phyloP scores from a whole-genome alignment of 1,140 invertebrate species.

The Drosophila sproati region DNA sequence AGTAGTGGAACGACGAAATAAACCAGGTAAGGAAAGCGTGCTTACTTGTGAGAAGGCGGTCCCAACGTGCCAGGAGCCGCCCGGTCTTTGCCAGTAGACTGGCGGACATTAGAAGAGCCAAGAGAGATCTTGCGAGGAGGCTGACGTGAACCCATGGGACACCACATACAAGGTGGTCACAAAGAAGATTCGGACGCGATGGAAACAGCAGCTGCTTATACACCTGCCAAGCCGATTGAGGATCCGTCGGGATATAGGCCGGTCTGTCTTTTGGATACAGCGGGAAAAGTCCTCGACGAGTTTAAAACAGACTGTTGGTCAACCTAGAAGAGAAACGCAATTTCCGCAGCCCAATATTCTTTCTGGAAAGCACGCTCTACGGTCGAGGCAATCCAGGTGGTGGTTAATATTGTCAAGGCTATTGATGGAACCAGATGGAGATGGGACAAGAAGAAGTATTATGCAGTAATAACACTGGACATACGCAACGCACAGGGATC shows the following conservation, averaged over 20 bases:
- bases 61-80: not conserved
- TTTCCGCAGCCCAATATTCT: too few relatives aligned
- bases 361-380: too few relatives aligned
- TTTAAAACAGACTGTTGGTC: too few relatives aligned
- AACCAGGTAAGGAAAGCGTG: not conserved
- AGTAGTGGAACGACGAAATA: not conserved
- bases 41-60: not conserved
- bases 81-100: not conserved
- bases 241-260: not conserved
- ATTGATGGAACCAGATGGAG: too few relatives aligned
- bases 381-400: too few relatives aligned
- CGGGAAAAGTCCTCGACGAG: not conserved
- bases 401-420: too few relatives aligned
- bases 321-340: too few relatives aligned
- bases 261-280: not conserved
- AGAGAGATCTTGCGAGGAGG: not conserved
- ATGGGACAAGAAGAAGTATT: too few relatives aligned
- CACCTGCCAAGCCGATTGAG: not conserved
- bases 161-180: constrained; percentile 6
- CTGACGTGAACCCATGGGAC: not conserved
- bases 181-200: not conserved
- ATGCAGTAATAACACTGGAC: too few relatives aligned
- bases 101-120: not conserved
- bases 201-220: not conserved
- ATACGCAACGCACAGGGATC: too few relatives aligned